phyloP scores from a whole-genome alignment of 2,797 vertebrate genomes.

The Loris lydekkerianus region DNA sequence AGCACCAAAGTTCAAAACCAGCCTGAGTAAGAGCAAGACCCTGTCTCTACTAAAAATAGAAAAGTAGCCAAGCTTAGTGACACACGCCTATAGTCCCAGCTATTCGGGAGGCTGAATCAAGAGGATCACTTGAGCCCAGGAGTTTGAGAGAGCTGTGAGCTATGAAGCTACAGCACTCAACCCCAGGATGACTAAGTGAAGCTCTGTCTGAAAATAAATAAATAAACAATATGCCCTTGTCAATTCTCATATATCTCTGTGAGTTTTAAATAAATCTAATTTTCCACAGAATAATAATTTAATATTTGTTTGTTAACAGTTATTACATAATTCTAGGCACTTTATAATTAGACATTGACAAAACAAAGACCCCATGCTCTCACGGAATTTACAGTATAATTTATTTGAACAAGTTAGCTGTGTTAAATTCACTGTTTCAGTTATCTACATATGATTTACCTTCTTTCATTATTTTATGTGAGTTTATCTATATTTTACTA shows the following conservation, averaged over 20 bases:
- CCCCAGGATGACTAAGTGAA: too few species aligned
- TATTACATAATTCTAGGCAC: neutral
- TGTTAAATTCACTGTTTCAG: neutral
- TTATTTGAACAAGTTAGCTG: neutral
- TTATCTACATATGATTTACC: neutral
- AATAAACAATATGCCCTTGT: neutral
- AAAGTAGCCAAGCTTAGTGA: too few species aligned
- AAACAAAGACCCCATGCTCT: neutral
- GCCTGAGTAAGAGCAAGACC: too few species aligned
- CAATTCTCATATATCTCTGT: neutral
- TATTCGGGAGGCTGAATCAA: too few species aligned
- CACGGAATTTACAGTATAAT: neutral
- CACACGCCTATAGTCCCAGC: too few species aligned
- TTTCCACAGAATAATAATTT: slow-evolving; percentile 32
- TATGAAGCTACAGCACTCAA: too few species aligned
- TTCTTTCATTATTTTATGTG: slow-evolving; percentile 36
- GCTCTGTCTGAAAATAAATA: too few species aligned
- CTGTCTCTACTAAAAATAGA: too few species aligned
- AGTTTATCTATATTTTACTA: neutral
- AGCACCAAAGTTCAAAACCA: too few species aligned
- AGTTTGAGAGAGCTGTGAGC: too few species aligned
- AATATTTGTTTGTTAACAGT: neutral
- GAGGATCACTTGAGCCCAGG: too few species aligned
- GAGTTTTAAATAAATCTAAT: slow-evolving; percentile 16
- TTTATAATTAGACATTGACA: neutral